Evolutionary conservation across 2,797 vertebrate species (phyloP).

Genomic region (Crax fasciolata): DNA sequence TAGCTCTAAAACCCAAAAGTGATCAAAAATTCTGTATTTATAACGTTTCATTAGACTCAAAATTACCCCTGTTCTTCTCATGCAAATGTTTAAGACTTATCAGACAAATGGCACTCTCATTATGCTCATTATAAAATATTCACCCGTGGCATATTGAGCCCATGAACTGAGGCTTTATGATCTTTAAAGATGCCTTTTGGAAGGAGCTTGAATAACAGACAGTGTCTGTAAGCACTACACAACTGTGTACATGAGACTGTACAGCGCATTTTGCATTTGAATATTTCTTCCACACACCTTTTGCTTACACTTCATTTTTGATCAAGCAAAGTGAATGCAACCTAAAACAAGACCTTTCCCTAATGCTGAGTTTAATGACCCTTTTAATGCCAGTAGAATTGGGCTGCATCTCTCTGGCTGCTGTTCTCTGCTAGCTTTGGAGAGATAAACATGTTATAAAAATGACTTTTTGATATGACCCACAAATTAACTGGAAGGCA

Average conservation of each 20-base stretch:
- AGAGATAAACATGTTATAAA: conserved; percentile 82
- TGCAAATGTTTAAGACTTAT: background rate
- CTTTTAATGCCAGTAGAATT: conserved; percentile 87
- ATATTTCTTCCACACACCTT: conserved; percentile 50
- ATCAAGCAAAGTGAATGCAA: conserved; percentile 37
- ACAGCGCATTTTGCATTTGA: background rate
- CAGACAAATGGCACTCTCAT: background rate
- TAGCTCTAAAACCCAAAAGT: background rate
- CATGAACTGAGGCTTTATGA: background rate
- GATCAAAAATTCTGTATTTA: background rate
- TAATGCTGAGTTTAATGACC: conserved; percentile 88
- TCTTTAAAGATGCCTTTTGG: background rate
- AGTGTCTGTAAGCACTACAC: accelerated
- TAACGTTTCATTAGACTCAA: conserved; percentile 6
- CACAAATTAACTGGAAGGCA: conserved; percentile 79
- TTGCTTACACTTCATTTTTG: conserved; percentile 81
- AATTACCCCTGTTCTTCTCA: background rate
- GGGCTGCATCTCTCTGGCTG: conserved; percentile 82
- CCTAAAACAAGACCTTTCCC: conserved; percentile 76
- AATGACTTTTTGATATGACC: conserved; percentile 83
- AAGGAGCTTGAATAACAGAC: background rate
- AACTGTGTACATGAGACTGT: background rate
- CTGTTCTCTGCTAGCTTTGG: conserved; percentile 81
- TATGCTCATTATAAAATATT: background rate
- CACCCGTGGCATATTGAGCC: background rate